Evolutionary conservation across 1,140 invertebrate species (phyloP).

Genomic region (Bombus impatiens): DNA sequence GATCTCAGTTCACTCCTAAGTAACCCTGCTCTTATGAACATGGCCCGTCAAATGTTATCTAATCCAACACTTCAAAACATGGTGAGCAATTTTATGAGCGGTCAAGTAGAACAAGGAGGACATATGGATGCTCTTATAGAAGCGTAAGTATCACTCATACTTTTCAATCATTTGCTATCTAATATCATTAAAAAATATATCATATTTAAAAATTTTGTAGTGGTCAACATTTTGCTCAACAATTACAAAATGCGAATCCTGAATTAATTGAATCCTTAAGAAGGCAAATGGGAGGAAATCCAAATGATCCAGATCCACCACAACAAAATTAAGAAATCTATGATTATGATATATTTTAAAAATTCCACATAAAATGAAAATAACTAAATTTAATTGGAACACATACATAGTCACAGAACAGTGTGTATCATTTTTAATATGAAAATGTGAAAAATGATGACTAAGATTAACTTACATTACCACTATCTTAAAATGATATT

Average conservation of each 20-base stretch:
- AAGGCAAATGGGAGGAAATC: slow-evolving; percentile 81
- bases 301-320: slow-evolving; percentile 75
- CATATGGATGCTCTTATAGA: slow-evolving; percentile 76
- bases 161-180: not conserved
- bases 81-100: slow-evolving; percentile 79
- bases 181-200: not conserved
- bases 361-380: slow-evolving; percentile 15
- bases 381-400: slow-evolving; percentile 45
- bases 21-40: slow-evolving; percentile 89
- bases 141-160: slow-evolving; percentile 70
- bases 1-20: slow-evolving; percentile 86
- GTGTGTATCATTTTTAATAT: slow-evolving; percentile 34
- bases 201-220: slow-evolving; percentile 76
- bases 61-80: slow-evolving; percentile 91
- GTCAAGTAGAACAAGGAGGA: slow-evolving; percentile 71
- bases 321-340: slow-evolving; percentile 73
- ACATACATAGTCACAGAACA: slow-evolving; percentile 28
- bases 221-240: slow-evolving; percentile 86
- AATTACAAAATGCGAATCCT: slow-evolving; percentile 87
- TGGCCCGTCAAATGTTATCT: slow-evolving; percentile 90
- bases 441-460: not conserved
- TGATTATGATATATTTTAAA: slow-evolving; percentile 39
- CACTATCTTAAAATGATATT: slow-evolving; percentile 18
- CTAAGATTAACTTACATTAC: slow-evolving; percentile 40
- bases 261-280: slow-evolving; percentile 87